Conservation (phyloP, 1,140 invertebrate species). For the Prorops nasuta region DNA sequence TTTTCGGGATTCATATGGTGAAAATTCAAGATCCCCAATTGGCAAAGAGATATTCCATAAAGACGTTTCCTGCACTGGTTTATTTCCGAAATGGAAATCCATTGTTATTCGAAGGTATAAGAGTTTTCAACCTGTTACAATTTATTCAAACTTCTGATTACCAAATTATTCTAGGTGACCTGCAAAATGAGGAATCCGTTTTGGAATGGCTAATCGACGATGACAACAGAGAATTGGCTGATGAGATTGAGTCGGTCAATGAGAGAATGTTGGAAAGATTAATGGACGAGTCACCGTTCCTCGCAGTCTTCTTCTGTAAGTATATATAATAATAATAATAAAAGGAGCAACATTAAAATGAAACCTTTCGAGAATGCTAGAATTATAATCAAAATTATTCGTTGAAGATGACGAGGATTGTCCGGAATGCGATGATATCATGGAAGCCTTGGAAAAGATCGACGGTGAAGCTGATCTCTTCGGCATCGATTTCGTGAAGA, state of each 20-base stretch:
- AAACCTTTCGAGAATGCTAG: not conserved
- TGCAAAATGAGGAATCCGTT: constrained; percentile 88
- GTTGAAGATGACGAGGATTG: constrained; percentile 83
- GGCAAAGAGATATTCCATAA: constrained; percentile 90
- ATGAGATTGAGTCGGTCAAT: constrained; percentile 93
- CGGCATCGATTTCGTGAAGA: constrained; percentile 94
- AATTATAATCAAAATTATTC: not conserved
- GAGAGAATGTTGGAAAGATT: constrained; percentile 85
- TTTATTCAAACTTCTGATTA: no score
- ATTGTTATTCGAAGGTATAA: constrained; percentile 79
- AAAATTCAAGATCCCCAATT: constrained; percentile 90
- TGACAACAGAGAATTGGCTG: constrained; percentile 88
- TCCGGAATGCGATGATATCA: constrained; percentile 82
- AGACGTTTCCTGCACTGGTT: constrained; percentile 89
- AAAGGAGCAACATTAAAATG: constrained; percentile 4
- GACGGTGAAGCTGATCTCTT: constrained; percentile 91
- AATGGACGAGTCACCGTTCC: constrained; percentile 81
- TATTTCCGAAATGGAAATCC: constrained; percentile 94
- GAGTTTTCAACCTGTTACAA: no score
- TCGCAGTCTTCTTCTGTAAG: constrained; percentile 93
- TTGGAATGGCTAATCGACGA: constrained; percentile 93
- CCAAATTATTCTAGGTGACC: constrained; percentile 64
- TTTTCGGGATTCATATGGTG: constrained; percentile 92
- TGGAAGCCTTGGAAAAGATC: constrained; percentile 87
- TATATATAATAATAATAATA: constrained; percentile 29